Evolutionary conservation across 2,888 invertebrate genomes (phyloP), one percentile per base, ranked within the genome.

Genomic region (Cantharis flavilabris): DNA sequence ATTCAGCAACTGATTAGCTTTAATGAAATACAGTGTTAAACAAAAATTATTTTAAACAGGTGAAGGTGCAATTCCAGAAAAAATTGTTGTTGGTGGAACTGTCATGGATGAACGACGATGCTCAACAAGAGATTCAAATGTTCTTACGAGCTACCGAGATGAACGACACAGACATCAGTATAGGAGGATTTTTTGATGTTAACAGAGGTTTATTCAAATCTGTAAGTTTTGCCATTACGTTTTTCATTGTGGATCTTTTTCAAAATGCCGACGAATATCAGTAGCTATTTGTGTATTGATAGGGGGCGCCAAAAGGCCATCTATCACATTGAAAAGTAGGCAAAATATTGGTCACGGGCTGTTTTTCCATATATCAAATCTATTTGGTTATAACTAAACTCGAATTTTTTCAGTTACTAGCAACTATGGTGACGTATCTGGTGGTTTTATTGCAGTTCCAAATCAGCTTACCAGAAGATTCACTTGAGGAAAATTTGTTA

Each of bases 71-170:
- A 86, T 94, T 94, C 82, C 94, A 94, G 86, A 94, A 94, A 88
- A 94, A 94, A 83, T 87, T 94, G 11, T 86, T 94, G 1, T 91
- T 94, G 89, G 93, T 94, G 1, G 94, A 94, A 83, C 84, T 94
- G 3, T 93, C 93, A 1, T 94, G 94, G 94, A 93, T 94, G 93
- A 94, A 93, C 83, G 91, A 93, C 0, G 94, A 94, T 83, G 93
- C 94, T 0, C 94, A 94, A 85, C 93, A 93, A 9, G 94, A 94
- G 89, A 93, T 94, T 28, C 93, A 93, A 85, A 94, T 94, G 94
- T 94, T 94, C 84, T 86, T 94, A 72, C 89, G 94, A 67, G 94
- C 94, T 28, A 94, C 94, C 0, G 94, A 94, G 88, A 94, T 94
- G 93, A 94, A 93, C 86, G 93, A 94, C 0, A 93, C 94, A 3